phyloP scores from a whole-genome alignment of 2,797 vertebrate genomes.

The Sarcophilus harrisii region DNA sequence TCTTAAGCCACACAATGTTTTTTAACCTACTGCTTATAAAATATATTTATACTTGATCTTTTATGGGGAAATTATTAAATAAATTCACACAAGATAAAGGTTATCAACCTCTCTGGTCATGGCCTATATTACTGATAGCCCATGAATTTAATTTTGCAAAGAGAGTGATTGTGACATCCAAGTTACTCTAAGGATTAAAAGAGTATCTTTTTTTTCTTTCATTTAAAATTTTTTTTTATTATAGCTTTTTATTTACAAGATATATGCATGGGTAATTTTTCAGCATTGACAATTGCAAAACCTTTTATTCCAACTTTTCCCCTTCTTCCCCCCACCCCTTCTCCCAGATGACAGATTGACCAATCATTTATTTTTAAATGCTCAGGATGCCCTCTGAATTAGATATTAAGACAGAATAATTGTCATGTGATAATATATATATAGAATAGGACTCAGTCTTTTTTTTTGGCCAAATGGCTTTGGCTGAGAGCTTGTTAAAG shows the following conservation, averaged over 20 bases:
- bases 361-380: neutral
- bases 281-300: no score
- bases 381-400: neutral
- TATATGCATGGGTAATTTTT: no score
- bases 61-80: slow-evolving; percentile 39
- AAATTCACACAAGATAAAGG: neutral
- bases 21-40: neutral
- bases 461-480: slow-evolving; percentile 10
- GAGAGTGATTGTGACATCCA: neutral
- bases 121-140: neutral
- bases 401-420: neutral
- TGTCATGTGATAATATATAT: neutral
- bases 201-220: neutral
- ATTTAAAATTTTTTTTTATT: no score
- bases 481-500: neutral
- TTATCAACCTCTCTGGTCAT: neutral
- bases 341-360: no score
- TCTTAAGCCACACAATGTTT: neutral
- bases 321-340: no score
- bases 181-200: neutral
- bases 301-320: no score
- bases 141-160: slow-evolving; percentile 27
- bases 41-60: slow-evolving; percentile 1
- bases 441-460: neutral
- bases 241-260: no score